Evolutionary conservation across 2,888 invertebrate genomes (phyloP).

Genomic region (Pseudococcus longispinus): DNA sequence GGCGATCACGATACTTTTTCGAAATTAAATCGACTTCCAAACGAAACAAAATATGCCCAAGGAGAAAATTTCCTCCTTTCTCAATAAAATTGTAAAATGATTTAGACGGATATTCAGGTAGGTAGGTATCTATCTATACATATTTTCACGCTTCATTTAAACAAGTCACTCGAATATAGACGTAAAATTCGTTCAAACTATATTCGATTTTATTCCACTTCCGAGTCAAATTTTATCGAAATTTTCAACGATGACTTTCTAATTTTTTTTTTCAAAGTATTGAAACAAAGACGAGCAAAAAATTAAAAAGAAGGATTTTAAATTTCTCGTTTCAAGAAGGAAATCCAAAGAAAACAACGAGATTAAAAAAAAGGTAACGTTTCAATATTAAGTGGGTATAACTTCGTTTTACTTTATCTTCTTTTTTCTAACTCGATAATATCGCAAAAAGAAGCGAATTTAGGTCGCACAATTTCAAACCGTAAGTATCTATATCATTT

Average conservation of each 20-base stretch:
- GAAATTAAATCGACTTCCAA: neutral
- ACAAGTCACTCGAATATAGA: neutral
- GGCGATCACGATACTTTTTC: neutral
- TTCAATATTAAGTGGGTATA: neutral
- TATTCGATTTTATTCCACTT: neutral
- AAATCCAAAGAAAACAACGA: conserved; percentile 8
- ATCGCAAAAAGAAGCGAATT: neutral
- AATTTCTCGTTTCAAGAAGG: neutral
- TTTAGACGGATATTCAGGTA: neutral
- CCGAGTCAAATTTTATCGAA: neutral
- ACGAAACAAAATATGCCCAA: neutral
- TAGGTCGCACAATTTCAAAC: neutral
- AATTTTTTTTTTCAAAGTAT: neutral
- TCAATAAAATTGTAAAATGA: neutral
- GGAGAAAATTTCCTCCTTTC: neutral
- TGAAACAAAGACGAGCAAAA: neutral
- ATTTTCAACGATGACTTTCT: neutral
- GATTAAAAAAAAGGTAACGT: neutral
- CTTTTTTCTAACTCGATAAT: neutral
- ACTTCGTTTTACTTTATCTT: neutral
- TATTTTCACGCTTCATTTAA: neutral
- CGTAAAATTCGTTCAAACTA: neutral
- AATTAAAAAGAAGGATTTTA: neutral
- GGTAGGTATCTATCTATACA: neutral
- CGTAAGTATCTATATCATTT: neutral